Evolutionary conservation across 53 echinoderm and acorn worm species (phyloP).

Genomic region (Arbacia lixula): DNA sequence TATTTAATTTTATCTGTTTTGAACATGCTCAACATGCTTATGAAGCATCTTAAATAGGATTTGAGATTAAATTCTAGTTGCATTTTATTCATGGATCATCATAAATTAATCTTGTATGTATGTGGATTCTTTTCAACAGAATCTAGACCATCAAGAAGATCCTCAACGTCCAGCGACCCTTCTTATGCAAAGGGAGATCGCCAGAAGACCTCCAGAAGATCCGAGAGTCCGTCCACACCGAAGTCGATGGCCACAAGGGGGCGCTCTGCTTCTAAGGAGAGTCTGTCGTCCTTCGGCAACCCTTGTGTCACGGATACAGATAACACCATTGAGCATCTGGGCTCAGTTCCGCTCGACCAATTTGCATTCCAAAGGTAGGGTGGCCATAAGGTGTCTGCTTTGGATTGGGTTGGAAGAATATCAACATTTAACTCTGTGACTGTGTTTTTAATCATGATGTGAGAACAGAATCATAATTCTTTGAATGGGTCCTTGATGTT

Average conservation of each 20-base stretch:
- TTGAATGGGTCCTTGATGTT: too few relatives aligned
- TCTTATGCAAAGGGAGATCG: conserved; percentile 9
- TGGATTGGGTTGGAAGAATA: too few relatives aligned
- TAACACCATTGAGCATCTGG: conserved; percentile 42
- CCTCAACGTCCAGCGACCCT: conserved; percentile 25
- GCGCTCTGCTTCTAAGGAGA: conserved; percentile 50
- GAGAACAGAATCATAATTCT: too few relatives aligned
- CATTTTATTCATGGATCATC: too few relatives aligned
- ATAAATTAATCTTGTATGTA: not conserved
- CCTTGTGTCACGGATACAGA: conserved; percentile 49
- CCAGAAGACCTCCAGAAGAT: not conserved
- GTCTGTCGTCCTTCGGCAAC: conserved; percentile 43
- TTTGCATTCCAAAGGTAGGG: conserved; percentile 32
- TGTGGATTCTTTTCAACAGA: not conserved
- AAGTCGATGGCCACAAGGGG: conserved; percentile 3
- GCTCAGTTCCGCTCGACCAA: conserved; percentile 19
- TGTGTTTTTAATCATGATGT: too few relatives aligned
- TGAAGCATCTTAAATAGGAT: too few relatives aligned
- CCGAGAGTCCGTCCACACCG: not conserved
- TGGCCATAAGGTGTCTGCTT: too few relatives aligned
- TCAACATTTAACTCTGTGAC: too few relatives aligned
- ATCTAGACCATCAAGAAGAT: conserved; percentile 19
- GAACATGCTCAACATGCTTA: too few relatives aligned
- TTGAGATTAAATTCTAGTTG: too few relatives aligned
- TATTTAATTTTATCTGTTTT: too few relatives aligned